A percentile compares a stretch with the other conserved stretches of the same genome.
These are phyloP conservation scores for Thysanoteuthis rhombus DNA, from an alignment of 2,888 invertebrate genomes.

Conservation along the genomic window DNA sequence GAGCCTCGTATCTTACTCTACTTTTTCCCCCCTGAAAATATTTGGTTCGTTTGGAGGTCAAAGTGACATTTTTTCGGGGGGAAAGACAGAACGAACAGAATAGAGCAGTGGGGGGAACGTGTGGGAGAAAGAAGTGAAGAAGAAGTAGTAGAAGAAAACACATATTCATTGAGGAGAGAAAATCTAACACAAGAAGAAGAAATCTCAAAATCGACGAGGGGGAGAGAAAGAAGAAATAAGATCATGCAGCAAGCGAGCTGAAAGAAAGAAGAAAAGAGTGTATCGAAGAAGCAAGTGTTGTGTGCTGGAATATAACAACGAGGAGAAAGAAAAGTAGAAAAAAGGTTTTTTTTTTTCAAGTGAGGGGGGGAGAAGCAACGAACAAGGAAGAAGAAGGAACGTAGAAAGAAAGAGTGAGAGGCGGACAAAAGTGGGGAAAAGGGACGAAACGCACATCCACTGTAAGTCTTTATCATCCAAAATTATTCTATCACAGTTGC, in stretches of 20 bases:
- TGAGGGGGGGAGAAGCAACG: background rate
- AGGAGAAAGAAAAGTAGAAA: background rate
- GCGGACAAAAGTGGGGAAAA: too few relatives aligned
- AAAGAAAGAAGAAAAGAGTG: background rate
- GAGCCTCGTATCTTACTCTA: background rate
- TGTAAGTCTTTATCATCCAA: background rate
- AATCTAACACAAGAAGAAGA: background rate
- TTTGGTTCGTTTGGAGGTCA: conserved; percentile 28
- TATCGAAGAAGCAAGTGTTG: background rate
- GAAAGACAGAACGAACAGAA: conserved; percentile 1
- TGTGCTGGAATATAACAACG: background rate
- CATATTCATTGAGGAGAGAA: background rate
- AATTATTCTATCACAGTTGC: background rate
- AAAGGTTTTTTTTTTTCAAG: background rate
- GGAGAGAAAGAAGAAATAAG: background rate
- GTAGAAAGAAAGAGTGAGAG: background rate
- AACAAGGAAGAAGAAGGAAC: background rate
- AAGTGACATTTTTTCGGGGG: conserved; percentile 16
- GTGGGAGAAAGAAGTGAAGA: background rate
- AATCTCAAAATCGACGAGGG: background rate
- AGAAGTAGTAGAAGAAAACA: background rate
- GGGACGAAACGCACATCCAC: background rate
- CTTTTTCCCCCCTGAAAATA: background rate
- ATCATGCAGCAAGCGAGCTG: conserved; percentile 13
- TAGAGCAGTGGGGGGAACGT: background rate